These are phyloP conservation scores for Pteropus rufus DNA, from an alignment of 2,797 vertebrate species.

Conservation along the genomic window DNA sequence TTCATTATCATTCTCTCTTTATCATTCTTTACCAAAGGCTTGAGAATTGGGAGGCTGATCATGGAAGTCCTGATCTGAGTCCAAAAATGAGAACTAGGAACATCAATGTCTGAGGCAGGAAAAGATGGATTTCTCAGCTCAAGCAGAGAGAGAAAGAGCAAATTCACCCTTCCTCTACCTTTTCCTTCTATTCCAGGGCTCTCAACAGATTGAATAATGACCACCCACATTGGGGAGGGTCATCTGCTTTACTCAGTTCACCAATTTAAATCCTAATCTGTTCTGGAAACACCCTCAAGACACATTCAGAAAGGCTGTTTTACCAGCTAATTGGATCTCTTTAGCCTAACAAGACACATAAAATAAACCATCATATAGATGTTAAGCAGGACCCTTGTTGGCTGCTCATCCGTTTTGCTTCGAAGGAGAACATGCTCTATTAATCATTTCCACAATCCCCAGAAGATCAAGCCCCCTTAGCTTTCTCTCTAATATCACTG, in stretches of 20 bases:
- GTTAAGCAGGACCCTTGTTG: neutral
- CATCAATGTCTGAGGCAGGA: neutral
- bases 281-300: neutral
- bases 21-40: neutral
- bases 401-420: neutral
- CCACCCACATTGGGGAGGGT: neutral
- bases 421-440: neutral
- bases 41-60: too few relatives aligned
- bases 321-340: neutral
- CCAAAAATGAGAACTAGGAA: neutral
- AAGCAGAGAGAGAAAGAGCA: neutral
- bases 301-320: neutral
- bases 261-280: neutral
- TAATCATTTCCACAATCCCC: neutral
- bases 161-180: neutral
- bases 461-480: neutral
- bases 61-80: neutral
- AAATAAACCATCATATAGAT: neutral
- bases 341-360: neutral
- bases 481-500: neutral
- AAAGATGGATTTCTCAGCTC: neutral
- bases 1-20: neutral
- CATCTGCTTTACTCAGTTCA: neutral
- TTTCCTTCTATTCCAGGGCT: neutral
- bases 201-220: neutral